Conservation (phyloP, 37 sponge, comb jelly and placozoan genomes). For the Dysidea cf. avara region DNA sequence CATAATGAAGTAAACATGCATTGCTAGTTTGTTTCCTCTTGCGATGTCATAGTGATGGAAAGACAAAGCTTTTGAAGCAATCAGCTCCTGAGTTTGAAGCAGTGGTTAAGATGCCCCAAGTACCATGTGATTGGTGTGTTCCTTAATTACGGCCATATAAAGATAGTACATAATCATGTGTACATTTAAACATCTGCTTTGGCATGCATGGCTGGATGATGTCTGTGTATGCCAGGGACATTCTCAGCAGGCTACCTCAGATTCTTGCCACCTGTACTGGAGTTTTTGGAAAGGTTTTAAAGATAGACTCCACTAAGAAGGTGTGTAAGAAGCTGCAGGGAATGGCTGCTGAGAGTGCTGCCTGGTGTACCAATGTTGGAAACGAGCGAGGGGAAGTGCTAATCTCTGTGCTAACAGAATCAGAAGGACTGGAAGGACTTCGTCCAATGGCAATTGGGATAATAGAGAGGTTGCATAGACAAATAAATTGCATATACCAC, state of each 20-base stretch:
- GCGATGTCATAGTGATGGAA: no score
- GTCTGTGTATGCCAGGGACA: slow-evolving; percentile 26
- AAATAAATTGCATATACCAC: no score
- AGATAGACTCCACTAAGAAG: slow-evolving; percentile 61
- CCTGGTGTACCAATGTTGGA: slow-evolving; percentile 54
- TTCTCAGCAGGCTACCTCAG: slow-evolving; percentile 20
- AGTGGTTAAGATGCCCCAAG: no score
- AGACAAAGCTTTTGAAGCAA: no score
- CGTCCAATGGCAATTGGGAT: slow-evolving; percentile 27
- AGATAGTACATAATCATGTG: no score
- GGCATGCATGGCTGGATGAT: background rate
- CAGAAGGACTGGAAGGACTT: slow-evolving; percentile 9
- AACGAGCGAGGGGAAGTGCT: slow-evolving; percentile 62
- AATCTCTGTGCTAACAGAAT: slow-evolving; percentile 16
- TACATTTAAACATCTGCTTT: no score
- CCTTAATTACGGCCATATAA: no score
- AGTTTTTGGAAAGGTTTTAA: slow-evolving; percentile 23
- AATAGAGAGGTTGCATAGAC: background rate
- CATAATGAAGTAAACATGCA: no score
- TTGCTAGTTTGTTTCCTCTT: no score
- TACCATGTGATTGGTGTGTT: no score
- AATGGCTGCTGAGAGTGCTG: slow-evolving; percentile 24
- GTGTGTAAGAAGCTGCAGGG: slow-evolving; percentile 60
- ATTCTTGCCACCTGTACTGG: slow-evolving; percentile 30
- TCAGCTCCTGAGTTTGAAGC: no score